phyloP scores from a whole-genome alignment of 2,113 vertebrate species.

The Myiagra hebetior region DNA sequence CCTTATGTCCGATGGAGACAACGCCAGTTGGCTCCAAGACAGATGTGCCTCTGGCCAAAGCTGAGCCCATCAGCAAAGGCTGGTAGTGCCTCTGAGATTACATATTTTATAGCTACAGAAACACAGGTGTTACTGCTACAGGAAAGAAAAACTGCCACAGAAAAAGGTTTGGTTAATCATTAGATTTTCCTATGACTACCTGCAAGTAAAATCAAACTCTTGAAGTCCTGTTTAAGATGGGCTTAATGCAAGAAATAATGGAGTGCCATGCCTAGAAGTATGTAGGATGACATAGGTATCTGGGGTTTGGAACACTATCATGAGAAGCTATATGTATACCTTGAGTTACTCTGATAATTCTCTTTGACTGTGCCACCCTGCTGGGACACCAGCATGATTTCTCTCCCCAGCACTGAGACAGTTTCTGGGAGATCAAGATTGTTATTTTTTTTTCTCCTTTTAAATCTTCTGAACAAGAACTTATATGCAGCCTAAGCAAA shows the following conservation, averaged over 20 bases:
- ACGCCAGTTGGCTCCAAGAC: fast-evolving
- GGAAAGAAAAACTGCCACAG: not conserved
- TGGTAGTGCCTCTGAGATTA: not conserved
- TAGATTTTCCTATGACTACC: not conserved
- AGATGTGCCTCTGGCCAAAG: fast-evolving
- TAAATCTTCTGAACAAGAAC: conserved; percentile 21
- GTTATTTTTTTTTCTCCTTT: not conserved
- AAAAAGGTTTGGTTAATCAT: conserved; percentile 20
- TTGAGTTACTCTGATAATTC: not conserved
- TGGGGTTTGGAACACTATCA: not conserved
- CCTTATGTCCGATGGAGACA: fast-evolving
- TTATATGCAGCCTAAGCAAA: conserved; percentile 34
- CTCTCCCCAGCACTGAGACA: not conserved
- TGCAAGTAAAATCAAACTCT: conserved; percentile 26
- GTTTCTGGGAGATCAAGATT: not conserved
- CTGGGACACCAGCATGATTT: not conserved
- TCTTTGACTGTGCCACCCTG: not conserved
- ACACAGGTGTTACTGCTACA: not conserved
- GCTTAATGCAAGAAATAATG: not conserved
- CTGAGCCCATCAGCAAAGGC: not conserved
- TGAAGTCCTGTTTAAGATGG: not conserved
- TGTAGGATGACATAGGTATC: not conserved
- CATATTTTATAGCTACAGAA: not conserved
- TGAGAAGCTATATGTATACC: not conserved
- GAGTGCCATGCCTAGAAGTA: not conserved